phyloP scores from a whole-genome alignment of 2,797 vertebrate species.

The Sparidentex hasta region DNA sequence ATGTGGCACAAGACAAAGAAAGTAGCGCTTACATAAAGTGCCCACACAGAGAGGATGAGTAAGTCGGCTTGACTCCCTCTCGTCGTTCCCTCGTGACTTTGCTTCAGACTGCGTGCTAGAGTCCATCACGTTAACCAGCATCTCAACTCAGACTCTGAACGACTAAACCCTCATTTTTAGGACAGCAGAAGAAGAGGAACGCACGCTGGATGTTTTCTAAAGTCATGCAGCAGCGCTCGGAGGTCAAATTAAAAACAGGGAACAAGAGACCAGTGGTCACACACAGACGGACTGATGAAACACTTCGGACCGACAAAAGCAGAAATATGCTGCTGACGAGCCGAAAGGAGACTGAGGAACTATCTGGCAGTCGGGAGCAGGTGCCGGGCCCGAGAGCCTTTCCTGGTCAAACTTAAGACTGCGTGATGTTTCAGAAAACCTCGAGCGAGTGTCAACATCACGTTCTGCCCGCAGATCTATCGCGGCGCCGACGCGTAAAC shows the following conservation, averaged over 20 bases:
- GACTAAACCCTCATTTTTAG: slow-evolving; percentile 37
- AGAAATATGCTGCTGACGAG: slow-evolving; percentile 70
- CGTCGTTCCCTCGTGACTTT: slow-evolving; percentile 13
- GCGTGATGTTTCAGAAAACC: slow-evolving; percentile 5
- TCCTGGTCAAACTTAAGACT: slow-evolving; percentile 32
- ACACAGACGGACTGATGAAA: slow-evolving; percentile 31
- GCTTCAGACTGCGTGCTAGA: slow-evolving; percentile 16
- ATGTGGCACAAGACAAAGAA: slow-evolving; percentile 41
- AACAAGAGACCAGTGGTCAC: slow-evolving; percentile 22
- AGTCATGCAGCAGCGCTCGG: not conserved
- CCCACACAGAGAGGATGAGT: slow-evolving; percentile 45
- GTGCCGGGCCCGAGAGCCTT: not conserved
- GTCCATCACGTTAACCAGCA: slow-evolving; percentile 26
- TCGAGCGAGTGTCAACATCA: slow-evolving; percentile 47
- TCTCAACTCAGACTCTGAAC: slow-evolving; percentile 19
- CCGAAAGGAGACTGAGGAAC: slow-evolving; percentile 61
- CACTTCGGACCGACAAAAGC: slow-evolving; percentile 64
- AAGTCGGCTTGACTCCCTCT: slow-evolving; percentile 37
- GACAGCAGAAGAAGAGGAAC: slow-evolving; percentile 10
- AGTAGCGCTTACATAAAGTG: slow-evolving; percentile 45
- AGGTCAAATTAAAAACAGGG: slow-evolving; percentile 34
- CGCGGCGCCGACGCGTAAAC: slow-evolving; percentile 53
- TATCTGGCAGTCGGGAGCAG: slow-evolving; percentile 31
- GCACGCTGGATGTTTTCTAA: not conserved
- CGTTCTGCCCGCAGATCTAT: slow-evolving; percentile 63